Evolutionary conservation across 2,888 invertebrate genomes (phyloP), one percentile per base, ranked within the genome.

Genomic region (Andricus curvator): DNA sequence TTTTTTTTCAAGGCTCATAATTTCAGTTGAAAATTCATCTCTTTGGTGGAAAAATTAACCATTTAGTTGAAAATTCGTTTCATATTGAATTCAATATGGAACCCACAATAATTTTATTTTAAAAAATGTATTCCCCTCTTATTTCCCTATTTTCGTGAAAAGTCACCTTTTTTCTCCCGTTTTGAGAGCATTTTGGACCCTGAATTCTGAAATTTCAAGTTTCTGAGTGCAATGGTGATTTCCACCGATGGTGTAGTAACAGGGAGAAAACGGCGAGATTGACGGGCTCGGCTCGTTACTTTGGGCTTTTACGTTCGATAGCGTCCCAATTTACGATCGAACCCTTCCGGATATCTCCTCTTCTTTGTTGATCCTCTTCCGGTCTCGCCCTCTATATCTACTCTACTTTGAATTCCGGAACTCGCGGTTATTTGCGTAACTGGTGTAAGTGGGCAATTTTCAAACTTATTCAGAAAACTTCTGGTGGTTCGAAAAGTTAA

Each of bases 301-400:
- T 79, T 78, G 81, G 84, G 85, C 85, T 86, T 82, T 81, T 80
- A 79, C 81, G 83, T 85, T 88, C 86, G 86, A 89, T 88, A 89
- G 86, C 86, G 85, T 83, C 83, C 83, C 87, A 87, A 88, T 88
- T 88, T 88, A 88, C 86, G 84, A 86, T 79, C 82, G 83, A 80
- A 83, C 81, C 56, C 78, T 82, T 79, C 41, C 44, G 17, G 78
- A 17, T 65, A 64, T 78, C 80, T 70, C 64, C 48, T 5, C 64
- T 80, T 78, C 79, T 67, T 76, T 83, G 67, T 77, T 78, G 60
- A 82, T 79, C 25, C 74, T 51, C 56, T 60, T 74, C 56, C 56
- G 37, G 6, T 51, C 37, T 74, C n/a, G 5, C 15, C 29, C 37
- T 74, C 33, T 74, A 64, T 33, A 44, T 74, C n/a, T 60, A 33